Conservation (phyloP, 2,797 vertebrate genomes). For the Myotis myotis region DNA sequence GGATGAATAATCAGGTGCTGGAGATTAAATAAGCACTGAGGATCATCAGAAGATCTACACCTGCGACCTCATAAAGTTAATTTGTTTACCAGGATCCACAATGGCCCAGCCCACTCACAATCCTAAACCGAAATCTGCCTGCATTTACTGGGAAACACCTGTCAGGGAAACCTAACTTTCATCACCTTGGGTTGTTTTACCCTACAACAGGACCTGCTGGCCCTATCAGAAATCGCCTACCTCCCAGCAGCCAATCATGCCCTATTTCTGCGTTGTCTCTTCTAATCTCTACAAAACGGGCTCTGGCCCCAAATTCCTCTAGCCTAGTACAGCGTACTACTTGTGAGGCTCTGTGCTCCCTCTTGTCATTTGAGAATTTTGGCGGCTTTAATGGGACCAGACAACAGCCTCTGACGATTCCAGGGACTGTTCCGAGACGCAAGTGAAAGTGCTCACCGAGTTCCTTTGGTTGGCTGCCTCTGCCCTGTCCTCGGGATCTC, state of each 20-base stretch:
- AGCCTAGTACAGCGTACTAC: not conserved
- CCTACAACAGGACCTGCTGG: not conserved
- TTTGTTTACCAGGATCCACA: not conserved
- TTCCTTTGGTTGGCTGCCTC: not conserved
- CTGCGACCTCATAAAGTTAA: not conserved
- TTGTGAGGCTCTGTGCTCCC: not conserved
- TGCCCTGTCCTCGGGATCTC: accelerated
- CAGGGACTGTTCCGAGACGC: accelerated
- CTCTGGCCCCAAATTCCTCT: not conserved
- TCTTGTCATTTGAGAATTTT: not conserved
- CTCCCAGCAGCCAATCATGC: no score
- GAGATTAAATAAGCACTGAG: not conserved
- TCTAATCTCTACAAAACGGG: not conserved
- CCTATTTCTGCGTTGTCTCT: not conserved
- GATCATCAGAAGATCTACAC: not conserved
- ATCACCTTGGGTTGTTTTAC: not conserved
- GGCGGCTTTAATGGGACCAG: not conserved
- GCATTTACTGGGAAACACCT: not conserved
- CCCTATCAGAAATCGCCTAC: not conserved
- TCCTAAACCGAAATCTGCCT: not conserved
- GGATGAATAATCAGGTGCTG: not conserved
- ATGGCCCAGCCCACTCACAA: not conserved
- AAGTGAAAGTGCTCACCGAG: not conserved
- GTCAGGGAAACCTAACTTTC: not conserved
- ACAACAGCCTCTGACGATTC: not conserved